phyloP scores from a whole-genome alignment of 2,797 vertebrate species.

The Tokudaia tokunoshimensis region DNA sequence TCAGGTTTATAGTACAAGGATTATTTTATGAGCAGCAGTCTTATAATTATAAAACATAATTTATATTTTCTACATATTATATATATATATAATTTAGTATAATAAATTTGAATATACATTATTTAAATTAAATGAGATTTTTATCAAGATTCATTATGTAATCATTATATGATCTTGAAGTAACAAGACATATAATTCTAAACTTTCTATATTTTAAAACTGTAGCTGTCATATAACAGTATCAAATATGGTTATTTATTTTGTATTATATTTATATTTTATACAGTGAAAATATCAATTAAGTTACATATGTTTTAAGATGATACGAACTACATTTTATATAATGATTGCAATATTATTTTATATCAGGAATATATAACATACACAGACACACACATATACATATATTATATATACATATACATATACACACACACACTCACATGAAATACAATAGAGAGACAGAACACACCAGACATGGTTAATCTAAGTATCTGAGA shows the following conservation, averaged over 20 bases:
- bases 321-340: background rate
- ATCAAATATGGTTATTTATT: background rate
- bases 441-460: background rate
- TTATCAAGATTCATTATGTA: background rate
- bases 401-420: no score
- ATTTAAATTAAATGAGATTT: background rate
- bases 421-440: no score
- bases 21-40: no score
- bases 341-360: background rate
- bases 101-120: background rate
- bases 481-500: background rate
- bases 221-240: background rate
- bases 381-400: background rate
- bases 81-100: background rate
- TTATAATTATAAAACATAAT: background rate
- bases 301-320: background rate
- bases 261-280: background rate
- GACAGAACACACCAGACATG: background rate
- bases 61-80: background rate
- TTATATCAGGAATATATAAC: background rate
- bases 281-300: background rate
- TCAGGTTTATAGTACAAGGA: background rate
- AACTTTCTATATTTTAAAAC: slow-evolving; percentile 21
- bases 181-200: background rate
- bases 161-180: background rate